Conservation (phyloP, 2,113 vertebrate genomes). For the Rutilus rutilus region DNA sequence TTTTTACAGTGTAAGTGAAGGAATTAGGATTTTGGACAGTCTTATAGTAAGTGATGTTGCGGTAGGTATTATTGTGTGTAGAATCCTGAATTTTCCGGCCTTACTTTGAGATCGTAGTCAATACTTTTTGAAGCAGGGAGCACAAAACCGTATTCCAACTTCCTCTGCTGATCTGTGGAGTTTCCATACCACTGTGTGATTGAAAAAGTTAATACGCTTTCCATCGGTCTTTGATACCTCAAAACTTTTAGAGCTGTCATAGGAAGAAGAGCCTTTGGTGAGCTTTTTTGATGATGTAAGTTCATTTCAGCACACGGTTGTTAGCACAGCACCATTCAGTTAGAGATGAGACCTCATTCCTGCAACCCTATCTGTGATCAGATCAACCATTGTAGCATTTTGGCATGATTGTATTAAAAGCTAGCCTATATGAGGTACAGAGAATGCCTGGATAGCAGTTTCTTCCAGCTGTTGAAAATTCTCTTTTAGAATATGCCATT, state of each 20-base stretch:
- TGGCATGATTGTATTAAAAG: background rate
- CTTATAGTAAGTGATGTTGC: background rate
- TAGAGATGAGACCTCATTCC: background rate
- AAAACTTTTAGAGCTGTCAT: constrained; percentile 18
- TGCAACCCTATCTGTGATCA: constrained; percentile 15
- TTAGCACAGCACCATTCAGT: background rate
- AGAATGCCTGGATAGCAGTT: background rate
- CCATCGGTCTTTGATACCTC: constrained; percentile 13
- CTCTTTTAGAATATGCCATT: background rate
- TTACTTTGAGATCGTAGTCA: background rate
- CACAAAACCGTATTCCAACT: background rate
- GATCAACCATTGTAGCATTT: background rate
- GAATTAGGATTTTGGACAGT: background rate
- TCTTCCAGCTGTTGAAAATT: background rate
- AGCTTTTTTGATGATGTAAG: constrained; percentile 29
- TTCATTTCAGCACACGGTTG: constrained; percentile 6
- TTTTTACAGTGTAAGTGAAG: background rate
- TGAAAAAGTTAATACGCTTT: constrained; percentile 23
- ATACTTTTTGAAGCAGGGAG: background rate
- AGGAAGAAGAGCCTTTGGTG: constrained; percentile 22
- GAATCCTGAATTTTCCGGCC: background rate
- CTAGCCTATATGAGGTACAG: background rate
- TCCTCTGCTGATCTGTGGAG: constrained; percentile 9
- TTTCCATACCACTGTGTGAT: constrained; percentile 11
- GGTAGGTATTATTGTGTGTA: background rate